A percentile compares a stretch with the other conserved stretches of the same genome.
Evolutionary conservation across 2,113 vertebrate genomes (phyloP).

Genomic region (Elgaria multicarinata): DNA sequence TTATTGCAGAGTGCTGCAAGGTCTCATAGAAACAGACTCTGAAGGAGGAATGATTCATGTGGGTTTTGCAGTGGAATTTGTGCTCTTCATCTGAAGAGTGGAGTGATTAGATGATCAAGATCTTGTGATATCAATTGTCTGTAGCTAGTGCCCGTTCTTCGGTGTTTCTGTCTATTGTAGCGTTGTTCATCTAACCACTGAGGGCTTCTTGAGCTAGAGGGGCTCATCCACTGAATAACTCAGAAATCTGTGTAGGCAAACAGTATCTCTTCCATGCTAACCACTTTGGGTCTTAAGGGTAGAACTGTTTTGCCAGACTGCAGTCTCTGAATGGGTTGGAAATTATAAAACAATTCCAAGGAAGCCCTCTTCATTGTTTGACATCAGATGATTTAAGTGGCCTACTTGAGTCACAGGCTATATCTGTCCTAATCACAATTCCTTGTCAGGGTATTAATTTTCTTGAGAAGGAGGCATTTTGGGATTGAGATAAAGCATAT

Average conservation of each 20-base stretch:
- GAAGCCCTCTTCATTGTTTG: conserved; percentile 14
- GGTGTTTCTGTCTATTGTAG: not conserved
- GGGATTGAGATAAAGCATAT: not conserved
- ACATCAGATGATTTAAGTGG: conserved; percentile 11
- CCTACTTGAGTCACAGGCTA: not conserved
- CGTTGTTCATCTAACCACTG: not conserved
- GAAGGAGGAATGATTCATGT: not conserved
- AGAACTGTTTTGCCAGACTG: not conserved
- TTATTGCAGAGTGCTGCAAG: not conserved
- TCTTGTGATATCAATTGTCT: not conserved
- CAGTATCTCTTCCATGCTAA: not conserved
- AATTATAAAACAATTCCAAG: not conserved
- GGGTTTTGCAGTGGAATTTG: not conserved
- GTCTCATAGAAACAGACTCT: not conserved
- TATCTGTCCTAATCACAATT: conserved; percentile 15
- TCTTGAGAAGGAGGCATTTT: not conserved
- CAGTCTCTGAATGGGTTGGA: not conserved
- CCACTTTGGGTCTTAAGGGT: not conserved
- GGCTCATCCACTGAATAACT: not conserved
- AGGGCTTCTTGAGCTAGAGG: not conserved
- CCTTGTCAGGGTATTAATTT: conserved; percentile 6
- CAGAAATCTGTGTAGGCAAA: not conserved
- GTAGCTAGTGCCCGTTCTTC: not conserved
- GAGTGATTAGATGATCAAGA: not conserved
- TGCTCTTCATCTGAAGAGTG: not conserved